Base-by-base conservation (phyloP, 2,888 invertebrate genomes). In the Anticlea derivata region DNA sequence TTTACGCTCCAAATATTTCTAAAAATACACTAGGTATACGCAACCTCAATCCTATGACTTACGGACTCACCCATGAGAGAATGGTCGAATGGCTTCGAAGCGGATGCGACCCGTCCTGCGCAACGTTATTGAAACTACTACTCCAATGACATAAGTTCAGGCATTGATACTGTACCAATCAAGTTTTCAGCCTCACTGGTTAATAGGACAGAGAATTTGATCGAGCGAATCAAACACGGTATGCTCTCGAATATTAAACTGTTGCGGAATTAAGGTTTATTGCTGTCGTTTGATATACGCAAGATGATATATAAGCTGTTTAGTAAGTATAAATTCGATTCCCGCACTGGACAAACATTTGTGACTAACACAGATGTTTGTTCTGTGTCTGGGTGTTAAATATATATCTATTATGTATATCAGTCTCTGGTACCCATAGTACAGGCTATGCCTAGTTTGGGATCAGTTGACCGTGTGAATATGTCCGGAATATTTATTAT, bases 141-240 rank as follows among this genome's bases (percentile, higher is more conserved):
- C 68, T 66, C 69, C 68, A 73, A 71, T 70, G 61, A 59, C 58
- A 66, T 63, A 48, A 69, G 74, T 71, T 67, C 70, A 72, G 65
- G 64, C 66, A 70, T 65, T 39, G 37, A 31, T 58, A 56, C 55
- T 64, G 67, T 58, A 65, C 61, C 67, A 71, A 65, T 67, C 64
- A 61, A 63, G 66, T 78, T 71, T 71, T 73, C 72, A 71, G 72
- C 66, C 67, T 66, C 67, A 66, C 65, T 75, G 78, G 70, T 79
- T 80, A 80, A 75, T 83, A 75, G 82, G 73, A 74, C 80, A 81
- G 76, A 79, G 78, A 79, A 73, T 55, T 55, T 75, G 68, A 59
- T 74, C 75, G 78, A 68, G 83, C 83, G 71, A 53, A 70, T 54
- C 66, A 46, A 48, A 29, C 29, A 24, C 34, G 7, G 5, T 26